Conservation (phyloP, 2,888 invertebrate species). For the Suillia variegata region DNA sequence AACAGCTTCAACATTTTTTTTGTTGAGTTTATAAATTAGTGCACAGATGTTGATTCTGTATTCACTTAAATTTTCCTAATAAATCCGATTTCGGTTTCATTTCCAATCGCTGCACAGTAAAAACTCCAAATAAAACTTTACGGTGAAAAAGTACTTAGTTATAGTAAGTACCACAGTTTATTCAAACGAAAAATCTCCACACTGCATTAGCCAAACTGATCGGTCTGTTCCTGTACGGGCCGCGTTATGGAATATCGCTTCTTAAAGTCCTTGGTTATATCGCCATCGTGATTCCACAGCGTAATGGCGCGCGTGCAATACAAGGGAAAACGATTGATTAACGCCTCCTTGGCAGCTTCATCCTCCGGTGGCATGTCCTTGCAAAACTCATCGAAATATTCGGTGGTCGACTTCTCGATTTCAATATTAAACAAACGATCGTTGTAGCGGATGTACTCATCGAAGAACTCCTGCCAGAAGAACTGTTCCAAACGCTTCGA, state of each 20-base stretch:
- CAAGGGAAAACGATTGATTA: slow-evolving; percentile 49
- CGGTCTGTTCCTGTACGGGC: slow-evolving; percentile 45
- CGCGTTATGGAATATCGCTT: slow-evolving; percentile 43
- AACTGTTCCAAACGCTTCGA: slow-evolving; percentile 50
- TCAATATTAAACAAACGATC: slow-evolving; percentile 28
- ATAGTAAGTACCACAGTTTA: no score
- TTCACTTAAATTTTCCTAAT: no score
- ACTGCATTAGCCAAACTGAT: slow-evolving; percentile 52
- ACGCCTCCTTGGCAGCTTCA: slow-evolving; percentile 38
- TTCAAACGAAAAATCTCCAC: no score
- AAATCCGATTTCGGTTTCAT: no score
- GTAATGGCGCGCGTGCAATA: slow-evolving; percentile 54
- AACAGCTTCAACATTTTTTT: no score
- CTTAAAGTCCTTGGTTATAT: slow-evolving; percentile 46
- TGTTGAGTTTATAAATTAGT: no score
- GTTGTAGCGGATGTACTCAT: slow-evolving; percentile 50
- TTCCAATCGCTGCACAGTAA: no score
- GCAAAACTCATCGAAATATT: slow-evolving; percentile 53
- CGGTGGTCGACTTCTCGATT: slow-evolving; percentile 34
- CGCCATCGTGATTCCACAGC: slow-evolving; percentile 53
- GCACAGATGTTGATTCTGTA: no score
- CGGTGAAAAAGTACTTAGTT: no score
- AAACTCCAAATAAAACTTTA: no score
- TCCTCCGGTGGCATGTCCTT: slow-evolving; percentile 40
- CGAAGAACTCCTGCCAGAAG: slow-evolving; percentile 54